Conservation (phyloP, 30 jellyfish, hydroid and myxozoan genomes). For the Hydra vulgaris region DNA sequence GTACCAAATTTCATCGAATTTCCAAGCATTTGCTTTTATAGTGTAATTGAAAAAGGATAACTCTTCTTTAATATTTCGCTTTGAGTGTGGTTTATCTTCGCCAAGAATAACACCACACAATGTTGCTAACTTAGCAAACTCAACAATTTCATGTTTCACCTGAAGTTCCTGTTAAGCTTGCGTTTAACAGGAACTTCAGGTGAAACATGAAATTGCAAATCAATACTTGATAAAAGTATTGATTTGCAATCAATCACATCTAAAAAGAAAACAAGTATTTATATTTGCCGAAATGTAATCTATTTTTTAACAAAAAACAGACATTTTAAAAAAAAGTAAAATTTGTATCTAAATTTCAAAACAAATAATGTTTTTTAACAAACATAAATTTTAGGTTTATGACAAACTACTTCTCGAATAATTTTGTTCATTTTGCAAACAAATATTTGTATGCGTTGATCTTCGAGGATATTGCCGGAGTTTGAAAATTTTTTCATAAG, state of each 20-base stretch:
- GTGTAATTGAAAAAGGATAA: not conserved
- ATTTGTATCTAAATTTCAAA: no score
- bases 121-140: not conserved
- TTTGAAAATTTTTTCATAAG: not conserved
- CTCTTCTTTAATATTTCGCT: not conserved
- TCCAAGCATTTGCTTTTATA: not conserved
- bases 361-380: not conserved
- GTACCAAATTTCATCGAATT: not conserved
- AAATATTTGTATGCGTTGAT: not conserved
- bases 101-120: not conserved
- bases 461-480: not conserved
- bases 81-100: not conserved
- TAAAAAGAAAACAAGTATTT: not conserved
- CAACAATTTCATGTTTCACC: no score
- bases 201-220: not conserved
- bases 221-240: no score
- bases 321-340: not conserved
- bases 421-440: not conserved
- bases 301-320: no score
- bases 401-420: not conserved
- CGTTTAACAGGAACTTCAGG: not conserved
- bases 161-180: no score
- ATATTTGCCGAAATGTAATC: not conserved
- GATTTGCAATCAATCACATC: not conserved
- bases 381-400: no score